Base-by-base conservation (phyloP, 2,113 vertebrate species). In the Acrocephalus kingi region DNA sequence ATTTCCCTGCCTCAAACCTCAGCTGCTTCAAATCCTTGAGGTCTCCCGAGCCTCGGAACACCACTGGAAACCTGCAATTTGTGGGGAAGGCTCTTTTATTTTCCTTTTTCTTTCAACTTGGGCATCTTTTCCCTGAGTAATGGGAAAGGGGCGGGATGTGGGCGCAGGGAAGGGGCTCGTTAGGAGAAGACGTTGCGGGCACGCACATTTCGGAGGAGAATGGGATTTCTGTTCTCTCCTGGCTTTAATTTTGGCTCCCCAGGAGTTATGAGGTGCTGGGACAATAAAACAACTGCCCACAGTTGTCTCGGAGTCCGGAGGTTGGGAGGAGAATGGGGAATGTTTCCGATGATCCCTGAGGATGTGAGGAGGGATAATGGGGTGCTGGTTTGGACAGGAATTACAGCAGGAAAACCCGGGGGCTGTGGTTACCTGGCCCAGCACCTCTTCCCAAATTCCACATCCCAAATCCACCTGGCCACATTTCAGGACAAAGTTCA, bases 221-320 rank as follows among this genome's bases (percentile, higher is more conserved):
- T 23, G 72, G 35, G 43, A 59, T 89, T 95, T 84, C 90, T 87
- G 69, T 76, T 94, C 81, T 0, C 49, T 91, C 74, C 85, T 94
- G 92, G 86, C 81, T 77, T 84, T 21, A 85, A 67, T 49, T 56
- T 76, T 19, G 55, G n/a, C 71, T 94, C 39, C 48, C 52, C 45
- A 35, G 80, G 86, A 86, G 41, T 88, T 89, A 82, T 4, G 80
- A 94, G 90, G 88, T 92, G 96, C 46, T 46, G 80, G 77, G 79
- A 90, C 88, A 92, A 93, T 74, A 48, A 80, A 84, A 84, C 49
- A 59, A 69, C 37, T 69, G 71, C 84, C 45, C 75, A 23, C 27
- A 14, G 49, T 79, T 74, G 59, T 63, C 69, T 52, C 5, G 6
- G 58, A 88, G 61, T 0, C 15, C 25, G 46, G 41, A 72, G 61